Base-by-base conservation (phyloP, 2,888 invertebrate species). In the Epirrhoe alternata region DNA sequence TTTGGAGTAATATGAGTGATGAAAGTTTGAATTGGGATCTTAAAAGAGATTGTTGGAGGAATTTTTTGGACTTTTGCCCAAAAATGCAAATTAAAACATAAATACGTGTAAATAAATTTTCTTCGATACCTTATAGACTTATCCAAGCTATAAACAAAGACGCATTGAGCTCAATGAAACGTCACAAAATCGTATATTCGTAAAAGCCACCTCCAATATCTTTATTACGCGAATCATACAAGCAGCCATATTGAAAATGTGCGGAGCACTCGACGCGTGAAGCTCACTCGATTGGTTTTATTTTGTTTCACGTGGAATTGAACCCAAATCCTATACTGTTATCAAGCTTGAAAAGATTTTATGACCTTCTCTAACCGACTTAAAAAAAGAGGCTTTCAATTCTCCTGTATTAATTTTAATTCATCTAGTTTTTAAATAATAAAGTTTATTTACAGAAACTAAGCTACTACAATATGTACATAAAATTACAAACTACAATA, bases 271-370 rank as follows among this genome's bases (percentile, higher is more conserved):
- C 54, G 53, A 64, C 53, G 50, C 57, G 64, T 64, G 53, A 68
- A 64, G n/a, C 42, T 68, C 68, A 61, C 68, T 61, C 68, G 58
- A 68, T 64, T 64, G 64, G 50, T n/a, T 64, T 64, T 64, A 61
- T 61, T 64, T 60, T 60, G 60, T 60, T 65, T 65, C 49, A 35
- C 58, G 54, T 10, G 35, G 52, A 63, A 24, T 56, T 54, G 38
- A 38, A 14, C 16, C 16, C 47, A 24, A 50, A 50, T 17, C 14
- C n/a, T 47, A 47, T 47, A 16, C 47, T 47, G 14, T 16, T 47
- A 47, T 47, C 47, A 47, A 47, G 14, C 47, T 14, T 6, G 47
- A 47, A 47, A 3, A 16, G 47, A 47, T 47, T 47, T 47, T 47
- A 47, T 16, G 47, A 16, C 7, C 6, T 47, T 42, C 12, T 42